Evolutionary conservation across 2,113 vertebrate genomes (phyloP).

Genomic region (Nematolebias whitei): DNA sequence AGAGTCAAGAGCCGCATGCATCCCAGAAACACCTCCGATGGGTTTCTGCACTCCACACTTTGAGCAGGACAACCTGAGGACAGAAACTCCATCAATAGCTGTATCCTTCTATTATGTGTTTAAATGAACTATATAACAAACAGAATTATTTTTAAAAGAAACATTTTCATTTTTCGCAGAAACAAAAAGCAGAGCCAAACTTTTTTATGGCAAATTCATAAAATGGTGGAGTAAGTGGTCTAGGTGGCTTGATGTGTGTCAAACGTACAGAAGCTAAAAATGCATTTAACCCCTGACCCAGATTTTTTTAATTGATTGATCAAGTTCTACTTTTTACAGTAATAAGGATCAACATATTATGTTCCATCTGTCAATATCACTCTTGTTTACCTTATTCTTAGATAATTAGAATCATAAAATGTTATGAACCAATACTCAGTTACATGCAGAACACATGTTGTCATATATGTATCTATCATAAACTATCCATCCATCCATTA

Average conservation of each 20-base stretch:
- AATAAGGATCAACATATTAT: too few species aligned
- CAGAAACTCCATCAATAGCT: slow-evolving; percentile 4
- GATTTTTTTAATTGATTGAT: too few species aligned
- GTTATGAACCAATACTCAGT: too few species aligned
- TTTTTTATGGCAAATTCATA: background rate
- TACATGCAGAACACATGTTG: too few species aligned
- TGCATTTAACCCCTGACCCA: background rate
- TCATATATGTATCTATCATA: too few species aligned
- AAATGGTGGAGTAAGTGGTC: background rate
- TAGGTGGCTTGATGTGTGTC: too few species aligned
- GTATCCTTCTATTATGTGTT: background rate
- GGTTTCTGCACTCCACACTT: slow-evolving; percentile 80
- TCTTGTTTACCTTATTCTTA: too few species aligned
- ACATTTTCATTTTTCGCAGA: background rate
- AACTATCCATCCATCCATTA: too few species aligned
- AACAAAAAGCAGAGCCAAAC: too few species aligned
- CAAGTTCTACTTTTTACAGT: too few species aligned
- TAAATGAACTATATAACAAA: background rate
- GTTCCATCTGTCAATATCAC: too few species aligned
- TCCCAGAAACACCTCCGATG: slow-evolving; percentile 87
- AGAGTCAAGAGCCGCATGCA: slow-evolving; percentile 88
- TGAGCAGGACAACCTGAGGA: slow-evolving; percentile 85
- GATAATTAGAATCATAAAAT: too few species aligned
- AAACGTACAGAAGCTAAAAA: background rate
- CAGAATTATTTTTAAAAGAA: background rate